Percentiles rank a stretch among this genome's conserved stretches.
Conservation (phyloP, 2,888 invertebrate species). For the Himalopsyche kuldschensis region DNA sequence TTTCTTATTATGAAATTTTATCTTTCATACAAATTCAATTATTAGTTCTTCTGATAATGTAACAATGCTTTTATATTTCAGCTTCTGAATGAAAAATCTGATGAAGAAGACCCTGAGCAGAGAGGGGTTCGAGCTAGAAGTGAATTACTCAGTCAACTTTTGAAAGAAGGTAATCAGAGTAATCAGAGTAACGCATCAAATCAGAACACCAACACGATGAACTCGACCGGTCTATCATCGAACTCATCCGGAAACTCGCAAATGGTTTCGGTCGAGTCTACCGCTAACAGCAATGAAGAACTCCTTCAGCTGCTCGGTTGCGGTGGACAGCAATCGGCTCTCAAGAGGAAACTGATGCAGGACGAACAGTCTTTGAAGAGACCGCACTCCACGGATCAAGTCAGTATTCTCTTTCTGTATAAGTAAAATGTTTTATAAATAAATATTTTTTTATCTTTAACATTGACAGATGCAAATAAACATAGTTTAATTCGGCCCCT, state of each 20-base stretch:
- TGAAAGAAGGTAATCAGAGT: slow-evolving; percentile 43
- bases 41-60: background rate
- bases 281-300: slow-evolving; percentile 19
- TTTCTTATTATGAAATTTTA: background rate
- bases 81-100: slow-evolving; percentile 81
- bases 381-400: slow-evolving; percentile 50
- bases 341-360: slow-evolving; percentile 51
- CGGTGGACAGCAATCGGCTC: slow-evolving; percentile 42
- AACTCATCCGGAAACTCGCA: background rate
- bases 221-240: slow-evolving; percentile 49
- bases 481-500: background rate
- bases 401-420: slow-evolving; percentile 36
- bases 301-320: slow-evolving; percentile 32
- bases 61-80: slow-evolving; percentile 46
- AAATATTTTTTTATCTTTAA: no score
- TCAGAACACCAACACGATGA: slow-evolving; percentile 2
- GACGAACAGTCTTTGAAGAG: slow-evolving; percentile 36
- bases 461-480: no score
- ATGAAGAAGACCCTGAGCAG: slow-evolving; percentile 72
- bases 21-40: background rate
- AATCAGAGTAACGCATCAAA: slow-evolving; percentile 3
- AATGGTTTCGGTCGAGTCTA: slow-evolving; percentile 9
- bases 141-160: slow-evolving; percentile 59
- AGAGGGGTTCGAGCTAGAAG: slow-evolving; percentile 53
- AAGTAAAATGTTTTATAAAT: no score